Evolutionary conservation across 1,140 invertebrate genomes (phyloP), one percentile per base, ranked within the genome.

Genomic region (Chironomus tepperi): DNA sequence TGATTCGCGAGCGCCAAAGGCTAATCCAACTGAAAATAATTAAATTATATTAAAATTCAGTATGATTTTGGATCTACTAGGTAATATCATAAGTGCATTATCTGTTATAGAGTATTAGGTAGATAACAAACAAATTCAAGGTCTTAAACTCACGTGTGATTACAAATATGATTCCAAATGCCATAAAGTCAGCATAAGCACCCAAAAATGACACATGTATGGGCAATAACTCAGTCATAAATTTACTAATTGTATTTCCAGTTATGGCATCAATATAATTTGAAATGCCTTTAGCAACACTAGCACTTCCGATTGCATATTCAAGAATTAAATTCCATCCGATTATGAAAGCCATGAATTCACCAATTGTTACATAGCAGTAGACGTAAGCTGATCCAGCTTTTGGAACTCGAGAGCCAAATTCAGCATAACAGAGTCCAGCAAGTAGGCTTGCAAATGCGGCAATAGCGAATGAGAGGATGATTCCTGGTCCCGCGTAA

Each of bases 301-400:
- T 91, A 8, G 93, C 92, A 3, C 91, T 89, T 47, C 92, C 94
- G 77, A 97, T 95, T 0, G 94, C 88, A 85, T 96, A 96, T 82
- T 96, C 94, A 70, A 96, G 82, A 75, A 96, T 92, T 1, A 96
- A 85, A 83, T 95, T 96, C 94, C 94, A 96, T 19, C 94, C 93
- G 79, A 88, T 92, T 75, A 87, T 87, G 84, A 87, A 96, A 43
- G 87, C 94, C 8, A 86, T 89, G 81, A 89, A 89, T 82, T 96
- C 93, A 0, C 94, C 94, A 65, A 96, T 90, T 19, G 91, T 92
- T 3, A 95, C 93, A 79, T 96, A 97, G 78, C 91, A 94, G 84
- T 95, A 96, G 19, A 94, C 87, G 80, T 96, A 96, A 0, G 93
- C 93, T 0, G 93, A 94, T 5, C 94, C 94, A 0, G 94, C 91